Evolutionary conservation across 2,797 vertebrate genomes (phyloP), one percentile per base, ranked within the genome.

Genomic region (Acrossocheilus wenchowensis): DNA sequence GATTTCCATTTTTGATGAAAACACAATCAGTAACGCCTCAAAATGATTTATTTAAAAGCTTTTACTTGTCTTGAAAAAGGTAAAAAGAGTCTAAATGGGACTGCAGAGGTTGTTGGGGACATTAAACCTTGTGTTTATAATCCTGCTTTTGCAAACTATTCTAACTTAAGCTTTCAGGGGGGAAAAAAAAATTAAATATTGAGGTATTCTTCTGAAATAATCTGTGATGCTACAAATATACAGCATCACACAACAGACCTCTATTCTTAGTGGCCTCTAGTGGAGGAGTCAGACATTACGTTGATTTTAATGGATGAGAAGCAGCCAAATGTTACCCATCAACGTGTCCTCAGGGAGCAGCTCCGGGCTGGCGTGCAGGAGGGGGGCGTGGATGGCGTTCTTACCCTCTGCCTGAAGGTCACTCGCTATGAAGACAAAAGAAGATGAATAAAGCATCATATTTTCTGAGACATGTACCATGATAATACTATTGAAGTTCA

Each of bases 351-450:
- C 97, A 0, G 97, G 97, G 79, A 98, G 96, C 86, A 99, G 91
- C 66, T 97, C 97, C 1, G 92, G 93, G 0, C 90, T 87, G 2
- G 95, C 88, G 0, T 96, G 96, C 41, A 96, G 96, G 96, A 99
- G 94, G 0, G 98, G 97, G 1, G 95, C 94, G 48, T 98, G 97
- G 95, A 99, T 99, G 88, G 98, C 98, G 90, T 97, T 97, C 92
- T 97, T 98, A 36, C 98, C 98, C 88, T 99, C 98, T 91, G 98
- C 97, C 50, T 98, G 98, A 87, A 99, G 96, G 93, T 99, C 97
- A 71, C 94, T 98, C 96, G 97, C 98, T 99, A 88, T 43, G n/a
- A 0, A 86, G 48, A 92, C 78, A 92, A 64, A 89, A 34, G 72
- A 26, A 83, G 11, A 57, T 69, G 5, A 64, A 48, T 23, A 68